Percentiles rank a stretch among this genome's conserved stretches.
Conservation (phyloP, 2,113 vertebrate species). For the Oryctolagus cuniculus region DNA sequence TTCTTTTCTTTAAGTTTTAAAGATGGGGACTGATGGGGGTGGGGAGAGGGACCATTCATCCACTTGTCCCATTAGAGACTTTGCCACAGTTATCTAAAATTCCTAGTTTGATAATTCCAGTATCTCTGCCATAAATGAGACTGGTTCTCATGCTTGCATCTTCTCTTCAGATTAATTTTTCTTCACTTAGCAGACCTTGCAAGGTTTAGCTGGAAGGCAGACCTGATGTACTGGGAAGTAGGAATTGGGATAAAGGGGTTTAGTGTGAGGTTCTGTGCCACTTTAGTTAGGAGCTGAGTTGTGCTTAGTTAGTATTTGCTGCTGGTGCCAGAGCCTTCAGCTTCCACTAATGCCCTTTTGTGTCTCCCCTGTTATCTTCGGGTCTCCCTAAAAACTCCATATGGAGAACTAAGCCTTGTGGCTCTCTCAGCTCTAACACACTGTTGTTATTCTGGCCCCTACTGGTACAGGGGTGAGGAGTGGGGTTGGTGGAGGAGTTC, state of each 20-base stretch:
- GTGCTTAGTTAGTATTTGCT: not conserved
- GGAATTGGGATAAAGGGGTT: not conserved
- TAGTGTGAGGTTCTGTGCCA: not conserved
- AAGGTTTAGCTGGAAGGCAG: not conserved
- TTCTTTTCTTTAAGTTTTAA: too few species aligned
- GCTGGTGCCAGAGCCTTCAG: not conserved
- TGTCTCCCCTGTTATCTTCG: not conserved
- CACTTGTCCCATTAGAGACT: too few species aligned
- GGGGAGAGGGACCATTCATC: too few species aligned
- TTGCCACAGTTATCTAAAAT: not conserved
- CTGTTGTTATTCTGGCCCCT: not conserved
- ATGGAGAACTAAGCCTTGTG: not conserved
- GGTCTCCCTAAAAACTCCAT: not conserved
- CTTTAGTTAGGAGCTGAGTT: not conserved
- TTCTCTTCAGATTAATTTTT: not conserved
- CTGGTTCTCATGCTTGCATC: too few species aligned
- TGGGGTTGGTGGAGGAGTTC: not conserved
- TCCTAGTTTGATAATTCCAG: not conserved
- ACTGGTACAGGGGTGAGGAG: accelerated
- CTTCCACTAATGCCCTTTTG: not conserved
- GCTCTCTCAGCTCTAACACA: not conserved
- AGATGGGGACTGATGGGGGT: too few species aligned
- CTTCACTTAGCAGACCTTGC: not conserved
- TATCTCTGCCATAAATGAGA: not conserved
- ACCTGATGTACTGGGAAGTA: not conserved